Percentiles rank a stretch among this genome's conserved stretches.
Conservation (phyloP, 1,140 invertebrate species). For the Notospermus geniculatus region DNA sequence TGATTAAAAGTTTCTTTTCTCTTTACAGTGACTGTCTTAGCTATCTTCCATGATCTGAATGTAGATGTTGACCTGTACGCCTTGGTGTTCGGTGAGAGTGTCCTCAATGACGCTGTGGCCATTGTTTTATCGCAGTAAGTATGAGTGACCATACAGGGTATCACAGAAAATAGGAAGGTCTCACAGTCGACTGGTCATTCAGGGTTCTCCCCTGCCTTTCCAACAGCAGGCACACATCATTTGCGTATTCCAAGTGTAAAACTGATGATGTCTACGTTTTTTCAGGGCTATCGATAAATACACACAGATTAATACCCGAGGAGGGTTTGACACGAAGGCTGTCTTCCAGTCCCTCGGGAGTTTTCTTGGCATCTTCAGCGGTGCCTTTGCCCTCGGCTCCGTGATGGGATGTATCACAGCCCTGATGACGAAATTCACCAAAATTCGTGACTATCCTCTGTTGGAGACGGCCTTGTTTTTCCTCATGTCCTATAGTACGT, state of each 20-base stretch:
- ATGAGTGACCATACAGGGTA: too few relatives aligned
- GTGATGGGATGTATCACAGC: conserved; percentile 89
- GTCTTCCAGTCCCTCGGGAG: conserved; percentile 86
- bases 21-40: conserved; percentile 77
- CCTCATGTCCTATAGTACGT: conserved; percentile 96
- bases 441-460: conserved; percentile 90
- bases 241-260: too few relatives aligned
- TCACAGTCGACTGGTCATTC: too few relatives aligned
- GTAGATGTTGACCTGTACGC: conserved; percentile 99
- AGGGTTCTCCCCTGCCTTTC: too few relatives aligned
- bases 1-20: conserved; percentile 9
- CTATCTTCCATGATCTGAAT: conserved; percentile 91
- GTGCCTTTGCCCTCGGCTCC: conserved; percentile 87
- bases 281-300: conserved; percentile 89
- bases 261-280: too few relatives aligned
- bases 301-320: conserved; percentile 68
- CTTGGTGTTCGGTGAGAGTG: conserved; percentile 97
- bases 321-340: conserved; percentile 77
- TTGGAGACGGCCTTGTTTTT: conserved; percentile 95
- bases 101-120: conserved; percentile 97
- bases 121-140: conserved; percentile 72
- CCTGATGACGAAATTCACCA: conserved; percentile 94
- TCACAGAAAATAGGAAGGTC: too few relatives aligned
- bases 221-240: too few relatives aligned
- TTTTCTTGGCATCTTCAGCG: conserved; percentile 87